A percentile compares a stretch with the other conserved stretches of the same genome.
These are phyloP conservation scores for Caradrina clavipalpis DNA, from an alignment of 2,888 invertebrate genomes.

Conservation along the genomic window DNA sequence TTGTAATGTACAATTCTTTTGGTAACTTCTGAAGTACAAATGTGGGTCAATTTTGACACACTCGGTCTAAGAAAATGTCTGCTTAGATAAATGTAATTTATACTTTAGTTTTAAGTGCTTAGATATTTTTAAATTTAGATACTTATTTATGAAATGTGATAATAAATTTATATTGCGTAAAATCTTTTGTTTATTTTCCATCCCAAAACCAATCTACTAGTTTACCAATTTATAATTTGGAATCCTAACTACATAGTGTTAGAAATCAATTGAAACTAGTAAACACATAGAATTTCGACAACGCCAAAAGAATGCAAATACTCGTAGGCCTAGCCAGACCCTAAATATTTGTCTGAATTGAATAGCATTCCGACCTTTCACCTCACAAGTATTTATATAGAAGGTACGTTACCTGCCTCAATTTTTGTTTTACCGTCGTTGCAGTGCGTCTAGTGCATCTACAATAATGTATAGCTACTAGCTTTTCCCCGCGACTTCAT, in stretches of 20 bases:
- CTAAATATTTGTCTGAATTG: conserved; percentile 50
- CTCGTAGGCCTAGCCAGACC: conserved; percentile 42
- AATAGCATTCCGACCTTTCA: conserved; percentile 52
- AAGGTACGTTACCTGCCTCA: not conserved
- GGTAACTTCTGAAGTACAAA: conserved; percentile 74
- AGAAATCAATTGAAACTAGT: conserved; percentile 21
- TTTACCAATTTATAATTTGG: not conserved
- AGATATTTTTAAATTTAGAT: conserved; percentile 81
- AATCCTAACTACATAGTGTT: not conserved
- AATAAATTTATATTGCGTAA: conserved; percentile 85
- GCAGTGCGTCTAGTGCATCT: no score
- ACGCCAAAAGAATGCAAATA: conserved; percentile 53
- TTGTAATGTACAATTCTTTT: conserved; percentile 63
- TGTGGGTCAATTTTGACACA: conserved; percentile 66
- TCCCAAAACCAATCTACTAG: not conserved
- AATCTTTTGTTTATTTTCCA: not conserved
- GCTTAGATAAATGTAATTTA: conserved; percentile 86
- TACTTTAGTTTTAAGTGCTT: conserved; percentile 82
- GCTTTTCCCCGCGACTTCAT: no score
- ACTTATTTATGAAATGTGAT: conserved; percentile 90
- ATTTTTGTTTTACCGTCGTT: no score
- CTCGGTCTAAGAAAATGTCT: conserved; percentile 71
- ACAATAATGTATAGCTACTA: no score
- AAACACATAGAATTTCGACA: conserved; percentile 27
- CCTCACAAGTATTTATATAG: conserved; percentile 29